Base-by-base conservation (phyloP, 2,113 vertebrate genomes). In the Picathartes gymnocephalus region DNA sequence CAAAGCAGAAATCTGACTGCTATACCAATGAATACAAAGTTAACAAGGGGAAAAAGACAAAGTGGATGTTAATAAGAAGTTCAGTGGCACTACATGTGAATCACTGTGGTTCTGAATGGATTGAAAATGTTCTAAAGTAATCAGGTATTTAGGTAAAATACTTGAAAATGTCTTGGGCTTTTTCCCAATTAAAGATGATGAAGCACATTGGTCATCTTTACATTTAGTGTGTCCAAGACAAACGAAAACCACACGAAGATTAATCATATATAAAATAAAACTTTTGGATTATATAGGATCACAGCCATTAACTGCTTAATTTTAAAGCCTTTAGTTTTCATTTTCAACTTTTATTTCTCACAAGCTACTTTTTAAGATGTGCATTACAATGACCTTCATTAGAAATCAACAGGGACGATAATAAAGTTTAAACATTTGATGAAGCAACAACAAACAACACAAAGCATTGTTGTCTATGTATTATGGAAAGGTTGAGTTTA, bases 111-210 rank as follows among this genome's bases (percentile, higher is more conserved):
- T 80, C 71, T 71, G 23, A 88, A 66, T 8, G 7, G 45, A 44
- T 0, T 69, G 40, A 90, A 91, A 92, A 72, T 24, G 31, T 37
- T 88, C 15, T 64, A 58, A 47, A 81, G n/a, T 81, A 86, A 95
- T 65, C 66, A 90, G 11, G 19, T 84, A 87, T 94, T 69, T 72
- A 86, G 30, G 11, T 61, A 16, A 65, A 91, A 78, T 33, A 61
- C 28, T 47, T 88, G 16, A 6, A 85, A 71, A 44, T 14, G 7
- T 68, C 74, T 40, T 81, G 17, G 0, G 4, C 6, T 79, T 94
- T 64, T 72, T 80, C 33, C 66, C 93, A 92, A 72, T 81, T 90
- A 92, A 90, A 89, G 9, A 71, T 54, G 6, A 79, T n/a, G 35
- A 50, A 51, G 20, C n/a, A 85, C 10, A 12, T 11, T 62, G 44